Evolutionary conservation across 2,888 invertebrate genomes (phyloP).

Genomic region (Stegana nigrithorax): DNA sequence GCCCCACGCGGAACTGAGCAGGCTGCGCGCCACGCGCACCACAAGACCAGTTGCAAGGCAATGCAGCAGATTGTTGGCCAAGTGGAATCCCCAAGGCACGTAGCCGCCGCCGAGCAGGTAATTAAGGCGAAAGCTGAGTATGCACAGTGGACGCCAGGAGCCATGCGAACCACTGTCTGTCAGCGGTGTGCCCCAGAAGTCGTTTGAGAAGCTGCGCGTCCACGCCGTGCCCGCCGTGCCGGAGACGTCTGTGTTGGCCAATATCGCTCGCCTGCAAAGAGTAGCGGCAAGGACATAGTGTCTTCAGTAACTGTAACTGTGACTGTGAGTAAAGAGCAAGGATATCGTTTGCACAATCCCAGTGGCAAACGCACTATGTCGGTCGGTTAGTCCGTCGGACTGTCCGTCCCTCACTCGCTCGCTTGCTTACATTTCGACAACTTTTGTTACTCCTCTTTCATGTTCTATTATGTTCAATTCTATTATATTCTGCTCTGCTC

Average conservation of each 20-base stretch:
- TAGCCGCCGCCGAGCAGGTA: conserved; percentile 82
- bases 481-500: too few species aligned
- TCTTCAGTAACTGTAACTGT: background rate
- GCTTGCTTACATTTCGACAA: background rate
- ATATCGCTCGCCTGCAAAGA: conserved; percentile 89
- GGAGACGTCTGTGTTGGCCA: conserved; percentile 92
- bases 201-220: conserved; percentile 86
- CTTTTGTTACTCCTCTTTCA: background rate
- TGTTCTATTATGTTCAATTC: too few species aligned
- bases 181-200: conserved; percentile 98
- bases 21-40: conserved; percentile 79
- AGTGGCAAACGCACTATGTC: too few species aligned
- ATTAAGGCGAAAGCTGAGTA: conserved; percentile 88
- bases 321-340: background rate
- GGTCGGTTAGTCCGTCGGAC: too few species aligned
- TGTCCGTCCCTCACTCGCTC: background rate
- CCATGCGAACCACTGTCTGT: conserved; percentile 95
- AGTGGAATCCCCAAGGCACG: conserved; percentile 86
- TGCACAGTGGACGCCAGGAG: conserved; percentile 93
- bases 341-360: background rate
- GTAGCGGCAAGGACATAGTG: background rate
- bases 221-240: conserved; percentile 72
- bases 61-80: conserved; percentile 88
- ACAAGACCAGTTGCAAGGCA: conserved; percentile 86
- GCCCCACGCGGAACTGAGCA: conserved; percentile 78